Evolutionary conservation across 2,113 vertebrate genomes (phyloP), one percentile per base, ranked within the genome.

Genomic region (Rattus rattus): DNA sequence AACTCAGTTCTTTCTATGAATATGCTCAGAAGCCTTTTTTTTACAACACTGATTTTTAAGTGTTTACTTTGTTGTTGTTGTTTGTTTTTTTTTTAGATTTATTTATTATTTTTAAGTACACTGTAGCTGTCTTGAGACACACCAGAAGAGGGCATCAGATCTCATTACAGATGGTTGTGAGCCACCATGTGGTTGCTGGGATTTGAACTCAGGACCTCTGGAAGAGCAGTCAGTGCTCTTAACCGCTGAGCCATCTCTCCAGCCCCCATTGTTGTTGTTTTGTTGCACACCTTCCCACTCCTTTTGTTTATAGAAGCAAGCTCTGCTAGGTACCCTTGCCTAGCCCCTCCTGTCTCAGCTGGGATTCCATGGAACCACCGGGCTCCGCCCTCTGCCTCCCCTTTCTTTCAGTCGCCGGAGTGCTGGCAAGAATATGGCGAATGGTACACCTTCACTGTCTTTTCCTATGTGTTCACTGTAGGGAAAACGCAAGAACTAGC

Each of bases 391-490:
- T 19, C 17, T 22, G 1, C 75, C 24, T 83, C n/a, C 22, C 49
- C 19, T 56, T 79, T 92, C 73, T 61, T 93, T 72, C 73, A 86
- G 24, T 83, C 81, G 39, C 13, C 20, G 65, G n/a, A 94, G 47
- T 80, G 79, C 36, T 94, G 80, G 63, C 63, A 90, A 94, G 61
- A 56, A 77, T 75, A 61, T 61, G 70, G 7, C 49, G 47, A 90
- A 72, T 30, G 39, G 28, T 13, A 76, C 70, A 33, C 56, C 17
- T 79, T 84, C 87, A 30, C 36, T 70, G 63, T 49, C 63, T 75
- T 96, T 90, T 84, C 26, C 67, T 24, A 49, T 70, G 59, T 84
- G 49, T 79, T 93, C 30, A 80, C 56, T 86, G 75, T 95, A 79
- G 63, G 63, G 63, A 65, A 10, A 65, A 65, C 63, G 59, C 24